phyloP scores from a whole-genome alignment of 2,113 vertebrate species.

The Ivindomyrus marchei region DNA sequence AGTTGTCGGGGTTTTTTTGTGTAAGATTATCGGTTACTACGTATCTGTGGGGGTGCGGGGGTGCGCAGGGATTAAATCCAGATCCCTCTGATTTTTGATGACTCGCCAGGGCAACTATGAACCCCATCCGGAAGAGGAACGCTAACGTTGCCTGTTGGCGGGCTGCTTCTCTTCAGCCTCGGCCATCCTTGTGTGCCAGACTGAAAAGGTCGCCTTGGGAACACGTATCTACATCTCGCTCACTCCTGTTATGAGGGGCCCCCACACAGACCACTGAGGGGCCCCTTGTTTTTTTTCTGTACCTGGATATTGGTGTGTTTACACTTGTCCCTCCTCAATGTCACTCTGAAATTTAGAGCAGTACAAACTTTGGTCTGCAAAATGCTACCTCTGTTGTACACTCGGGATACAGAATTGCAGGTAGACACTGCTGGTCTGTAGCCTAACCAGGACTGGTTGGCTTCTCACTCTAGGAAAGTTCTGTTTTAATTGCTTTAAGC shows the following conservation, averaged over 20 bases:
- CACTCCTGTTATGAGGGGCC: slow-evolving; percentile 37
- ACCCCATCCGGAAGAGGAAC: slow-evolving; percentile 39
- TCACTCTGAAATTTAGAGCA: background rate
- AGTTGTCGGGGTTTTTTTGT: background rate
- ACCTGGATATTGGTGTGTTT: background rate
- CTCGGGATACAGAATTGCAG: background rate
- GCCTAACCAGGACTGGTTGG: background rate
- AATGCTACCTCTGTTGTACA: background rate
- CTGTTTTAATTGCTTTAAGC: slow-evolving; percentile 1
- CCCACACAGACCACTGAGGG: background rate
- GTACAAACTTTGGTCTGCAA: background rate
- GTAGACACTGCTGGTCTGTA: background rate
- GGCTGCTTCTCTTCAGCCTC: slow-evolving; percentile 44
- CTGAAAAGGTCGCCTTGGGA: slow-evolving; percentile 46
- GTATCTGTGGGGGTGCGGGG: slow-evolving; percentile 49
- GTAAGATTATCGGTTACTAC: background rate
- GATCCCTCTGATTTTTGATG: slow-evolving; percentile 48
- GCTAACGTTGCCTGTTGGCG: slow-evolving; percentile 32
- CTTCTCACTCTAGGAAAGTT: background rate
- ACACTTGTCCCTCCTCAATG: background rate
- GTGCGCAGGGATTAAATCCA: slow-evolving; percentile 55
- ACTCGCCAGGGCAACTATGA: slow-evolving; percentile 54
- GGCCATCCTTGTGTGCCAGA: slow-evolving; percentile 51
- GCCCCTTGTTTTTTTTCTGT: background rate
- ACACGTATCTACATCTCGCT: slow-evolving; percentile 31